phyloP scores from a whole-genome alignment of 2,797 vertebrate genomes.

The Dipus sagitta region DNA sequence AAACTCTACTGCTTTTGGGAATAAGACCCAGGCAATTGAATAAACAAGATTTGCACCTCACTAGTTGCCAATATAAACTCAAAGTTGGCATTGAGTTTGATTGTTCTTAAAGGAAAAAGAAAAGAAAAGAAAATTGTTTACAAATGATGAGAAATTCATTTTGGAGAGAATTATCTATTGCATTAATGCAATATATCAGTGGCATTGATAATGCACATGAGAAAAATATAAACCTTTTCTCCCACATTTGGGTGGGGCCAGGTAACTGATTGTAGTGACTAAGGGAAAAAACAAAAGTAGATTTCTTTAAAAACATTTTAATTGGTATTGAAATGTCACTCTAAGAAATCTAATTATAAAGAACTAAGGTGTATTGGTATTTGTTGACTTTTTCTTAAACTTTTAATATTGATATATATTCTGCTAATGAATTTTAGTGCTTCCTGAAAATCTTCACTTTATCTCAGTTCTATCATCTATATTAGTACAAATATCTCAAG shows the following conservation, averaged over 20 bases:
- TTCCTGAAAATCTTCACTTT: neutral
- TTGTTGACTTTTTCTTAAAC: conserved; percentile 10
- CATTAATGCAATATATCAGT: conserved; percentile 45
- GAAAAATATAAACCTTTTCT: conserved; percentile 60
- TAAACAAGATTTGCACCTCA: conserved; percentile 26
- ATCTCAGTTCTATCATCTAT: neutral
- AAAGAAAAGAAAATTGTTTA: conserved; percentile 51
- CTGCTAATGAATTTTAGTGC: neutral
- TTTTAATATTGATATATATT: conserved; percentile 4
- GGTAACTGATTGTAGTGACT: conserved; percentile 31
- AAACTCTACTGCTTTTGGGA: neutral
- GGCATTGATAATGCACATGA: conserved; percentile 42
- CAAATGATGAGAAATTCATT: conserved; percentile 16
- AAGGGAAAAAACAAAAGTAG: conserved; percentile 58
- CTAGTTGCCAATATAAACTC: conserved; percentile 66
- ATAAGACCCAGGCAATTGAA: conserved; percentile 55
- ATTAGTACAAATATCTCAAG: neutral
- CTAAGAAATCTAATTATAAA: conserved; percentile 8
- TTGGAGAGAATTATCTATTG: conserved; percentile 46
- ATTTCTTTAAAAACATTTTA: conserved; percentile 72
- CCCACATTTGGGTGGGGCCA: conserved; percentile 71
- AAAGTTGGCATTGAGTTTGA: conserved; percentile 1
- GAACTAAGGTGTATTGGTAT: conserved; percentile 2
- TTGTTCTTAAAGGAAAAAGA: neutral
- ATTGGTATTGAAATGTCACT: conserved; percentile 79